These are phyloP conservation scores for Steatornis caripensis DNA, from an alignment of 2,113 vertebrate species.

Conservation along the genomic window DNA sequence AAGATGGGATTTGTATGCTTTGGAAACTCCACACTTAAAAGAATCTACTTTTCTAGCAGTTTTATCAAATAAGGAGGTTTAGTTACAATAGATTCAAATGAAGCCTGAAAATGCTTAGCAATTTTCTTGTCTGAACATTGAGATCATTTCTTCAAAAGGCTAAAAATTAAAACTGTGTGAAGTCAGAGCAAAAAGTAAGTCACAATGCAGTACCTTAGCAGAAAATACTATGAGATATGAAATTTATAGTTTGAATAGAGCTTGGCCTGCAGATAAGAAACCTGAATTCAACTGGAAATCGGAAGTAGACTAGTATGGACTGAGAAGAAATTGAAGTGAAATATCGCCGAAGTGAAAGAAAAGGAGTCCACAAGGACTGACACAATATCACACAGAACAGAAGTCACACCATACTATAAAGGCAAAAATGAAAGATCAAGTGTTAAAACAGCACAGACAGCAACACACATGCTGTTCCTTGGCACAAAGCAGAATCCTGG, in stretches of 20 bases:
- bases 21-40: neutral
- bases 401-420: neutral
- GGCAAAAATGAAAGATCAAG: neutral
- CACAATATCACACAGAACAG: neutral
- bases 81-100: neutral
- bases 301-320: neutral
- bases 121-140: conserved; percentile 10
- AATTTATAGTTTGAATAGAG: neutral
- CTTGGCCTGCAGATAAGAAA: neutral
- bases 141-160: neutral
- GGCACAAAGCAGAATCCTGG: neutral
- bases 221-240: neutral
- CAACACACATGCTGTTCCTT: neutral
- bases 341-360: neutral
- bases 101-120: neutral
- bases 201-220: neutral
- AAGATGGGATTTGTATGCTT: neutral
- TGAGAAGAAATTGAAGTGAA: conserved; percentile 9
- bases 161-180: neutral
- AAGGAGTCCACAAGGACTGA: neutral
- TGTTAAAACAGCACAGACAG: neutral
- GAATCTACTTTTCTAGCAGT: neutral
- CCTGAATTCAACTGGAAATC: neutral
- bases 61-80: neutral
- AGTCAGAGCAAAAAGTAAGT: neutral